A percentile compares a stretch with the other conserved stretches of the same genome.
phyloP scores from a whole-genome alignment of 2,888 invertebrate species.

The Polyommatus icarus region DNA sequence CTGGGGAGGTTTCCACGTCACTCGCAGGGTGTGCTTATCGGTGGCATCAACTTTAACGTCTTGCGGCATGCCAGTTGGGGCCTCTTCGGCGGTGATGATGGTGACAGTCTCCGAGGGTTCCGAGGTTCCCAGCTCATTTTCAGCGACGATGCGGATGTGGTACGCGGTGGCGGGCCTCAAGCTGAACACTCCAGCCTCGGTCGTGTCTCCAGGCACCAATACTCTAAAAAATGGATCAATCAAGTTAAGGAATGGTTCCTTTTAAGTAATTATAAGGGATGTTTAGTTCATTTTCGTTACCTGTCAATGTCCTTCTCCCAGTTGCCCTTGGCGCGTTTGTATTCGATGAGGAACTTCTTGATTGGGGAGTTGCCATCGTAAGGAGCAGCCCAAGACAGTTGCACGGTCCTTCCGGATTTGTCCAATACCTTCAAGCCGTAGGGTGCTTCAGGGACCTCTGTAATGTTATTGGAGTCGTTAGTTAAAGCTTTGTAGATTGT shows the following conservation, averaged over 20 bases:
- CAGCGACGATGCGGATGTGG: conserved; percentile 94
- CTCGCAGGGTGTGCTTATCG: conserved; percentile 92
- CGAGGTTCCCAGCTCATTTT: conserved; percentile 96
- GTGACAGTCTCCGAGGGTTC: conserved; percentile 95
- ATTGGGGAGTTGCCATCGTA: conserved; percentile 95
- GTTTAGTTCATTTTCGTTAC: conserved; percentile 42
- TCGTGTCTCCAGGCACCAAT: conserved; percentile 93
- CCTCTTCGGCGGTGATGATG: conserved; percentile 97
- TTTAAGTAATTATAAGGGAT: no score
- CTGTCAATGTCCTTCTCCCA: conserved; percentile 90
- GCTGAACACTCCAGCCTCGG: conserved; percentile 93
- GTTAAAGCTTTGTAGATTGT: background rate
- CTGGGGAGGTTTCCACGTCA: conserved; percentile 95
- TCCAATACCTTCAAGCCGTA: conserved; percentile 93
- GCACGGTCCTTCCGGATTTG: conserved; percentile 94
- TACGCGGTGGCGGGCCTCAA: conserved; percentile 95
- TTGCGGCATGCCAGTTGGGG: conserved; percentile 90
- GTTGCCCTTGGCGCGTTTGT: conserved; percentile 88
- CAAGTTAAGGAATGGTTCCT: no score
- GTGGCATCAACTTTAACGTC: conserved; percentile 91
- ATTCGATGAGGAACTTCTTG: conserved; percentile 93
- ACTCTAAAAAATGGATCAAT: conserved; percentile 72
- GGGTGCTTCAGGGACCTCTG: conserved; percentile 93
- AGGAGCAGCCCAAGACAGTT: conserved; percentile 94
- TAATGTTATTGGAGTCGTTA: conserved; percentile 35